Base-by-base conservation (phyloP, 35 echinoderm and acorn worm species). In the Apostichopus californicus region DNA sequence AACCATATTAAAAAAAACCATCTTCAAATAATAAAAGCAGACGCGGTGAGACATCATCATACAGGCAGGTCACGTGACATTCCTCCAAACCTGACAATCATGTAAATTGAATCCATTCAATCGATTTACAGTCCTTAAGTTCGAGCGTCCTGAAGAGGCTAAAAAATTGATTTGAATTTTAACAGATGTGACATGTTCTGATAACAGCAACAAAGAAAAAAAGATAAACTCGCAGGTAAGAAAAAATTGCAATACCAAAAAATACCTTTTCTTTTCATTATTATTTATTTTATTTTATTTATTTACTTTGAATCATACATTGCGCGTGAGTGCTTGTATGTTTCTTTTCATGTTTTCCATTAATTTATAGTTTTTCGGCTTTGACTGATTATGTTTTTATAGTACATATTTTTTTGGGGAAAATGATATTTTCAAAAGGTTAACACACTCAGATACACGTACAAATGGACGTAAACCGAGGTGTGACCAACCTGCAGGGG, bases 81-180 rank as follows among this genome's bases (percentile, higher is more conserved):
- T 68, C 8, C 18, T 68, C 34, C 34, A 46, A 46, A 46, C 34
- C 34, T 46, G 34, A 46, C 34, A 46, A 46, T 11, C 11, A 68
- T 68, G 64, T 68, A 68, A 68, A 68, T 68, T 68, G 64, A 14
- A 14, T 68, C 64, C 64, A 68, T 68, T 46, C 34, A 68, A 68
- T 68, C 64, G 64, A 68, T 68, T 5, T 18, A 68, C 11, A 68
- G 64, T 68, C 11, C 64, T 68, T 18, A 18, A 68, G 64, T 68
- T 68, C 64, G 11, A 68, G 64, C 12, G 18, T 68, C 18, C 64
- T 68, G 64, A 68, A 68, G 64, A 68, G 64, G 64, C 64, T 68
- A 68, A 68, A 46, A 46, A 81, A 81, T 55, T 34, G 78, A 81
- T 81, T 81, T 81, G 24, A 81, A 12, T 81, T 34, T 55, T 81